Evolutionary conservation across 1,140 invertebrate genomes (phyloP), one percentile per base, ranked within the genome.

Genomic region (Drosophila leontia): DNA sequence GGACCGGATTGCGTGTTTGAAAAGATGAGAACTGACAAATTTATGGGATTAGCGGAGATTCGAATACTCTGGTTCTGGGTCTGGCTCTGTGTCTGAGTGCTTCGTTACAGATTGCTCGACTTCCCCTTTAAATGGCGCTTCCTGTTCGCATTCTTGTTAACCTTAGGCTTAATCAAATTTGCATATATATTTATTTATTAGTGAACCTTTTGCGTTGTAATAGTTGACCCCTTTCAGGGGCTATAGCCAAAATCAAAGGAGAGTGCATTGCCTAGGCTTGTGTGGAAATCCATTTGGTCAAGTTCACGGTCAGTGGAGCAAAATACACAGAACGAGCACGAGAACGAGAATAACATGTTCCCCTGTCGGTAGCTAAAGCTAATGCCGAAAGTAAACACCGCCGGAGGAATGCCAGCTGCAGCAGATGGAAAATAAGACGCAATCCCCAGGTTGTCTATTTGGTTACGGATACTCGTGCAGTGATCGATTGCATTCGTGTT

Each of bases 81-180:
- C 35, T 41, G 39, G 39, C 15, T 42, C 17, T 35, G 26, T 4
- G 26, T 19, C n/a, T 19, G 11, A 35, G n/a, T 58, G 53, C 59
- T 37, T n/a, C 58, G 81, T 88, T 88, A 88, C 85, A 88, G 61
- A 84, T 90, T 90, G 84, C 78, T 71, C 60, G 61, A 57, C 32
- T 37, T 69, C 19, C 41, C 15, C 29, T 34, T 23, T 26, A 71
- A 79, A 59, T 45, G 32, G 42, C 58, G 58, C 80, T 86, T 86
- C 83, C 83, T 87, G 79, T 45, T 50, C 63, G 42, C 64, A 75
- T 65, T 87, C 80, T 80, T 80, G 84, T 87, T 87, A 90, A 84
- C 84, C 84, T 88, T 88, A 88, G 65, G 37, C 39, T 37, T 47
- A 60, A 11, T 42, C 23, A 13, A 17, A 80, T 82, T 78, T 70